Percentiles rank a stretch among this genome's conserved stretches.
phyloP scores from a whole-genome alignment of 2,113 vertebrate species.

The Brachyhypopomus occidentalis region DNA sequence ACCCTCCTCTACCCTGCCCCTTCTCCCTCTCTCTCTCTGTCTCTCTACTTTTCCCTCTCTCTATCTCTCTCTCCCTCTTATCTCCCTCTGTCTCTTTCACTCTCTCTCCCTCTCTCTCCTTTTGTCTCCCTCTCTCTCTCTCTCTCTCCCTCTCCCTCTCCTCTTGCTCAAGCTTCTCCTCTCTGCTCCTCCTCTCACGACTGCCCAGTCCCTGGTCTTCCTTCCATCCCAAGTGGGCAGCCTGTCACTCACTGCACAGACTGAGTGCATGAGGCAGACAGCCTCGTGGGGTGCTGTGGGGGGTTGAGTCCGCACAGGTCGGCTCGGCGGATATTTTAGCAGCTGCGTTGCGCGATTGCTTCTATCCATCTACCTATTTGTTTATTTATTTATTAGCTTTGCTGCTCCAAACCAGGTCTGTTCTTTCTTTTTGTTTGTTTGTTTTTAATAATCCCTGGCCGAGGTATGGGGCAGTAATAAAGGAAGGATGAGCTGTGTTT shows the following conservation, averaged over 20 bases:
- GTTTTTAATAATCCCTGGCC: neutral
- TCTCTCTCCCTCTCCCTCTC: too few relatives aligned
- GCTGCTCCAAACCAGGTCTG: neutral
- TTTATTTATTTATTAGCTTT: neutral
- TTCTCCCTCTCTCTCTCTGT: conserved; percentile 22
- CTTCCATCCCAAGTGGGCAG: too few relatives aligned
- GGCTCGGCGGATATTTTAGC: too few relatives aligned
- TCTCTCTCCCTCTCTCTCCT: too few relatives aligned
- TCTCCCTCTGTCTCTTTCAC: conserved; percentile 6
- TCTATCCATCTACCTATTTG: too few relatives aligned
- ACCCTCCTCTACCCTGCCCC: conserved; percentile 37
- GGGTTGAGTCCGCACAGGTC: neutral
- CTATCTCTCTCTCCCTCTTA: conserved; percentile 14
- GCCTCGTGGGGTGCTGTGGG: neutral
- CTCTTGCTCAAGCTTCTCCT: too few relatives aligned
- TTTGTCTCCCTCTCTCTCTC: too few relatives aligned
- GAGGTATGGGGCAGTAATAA: neutral
- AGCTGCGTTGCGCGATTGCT: too few relatives aligned
- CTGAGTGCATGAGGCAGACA: too few relatives aligned
- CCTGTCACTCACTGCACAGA: too few relatives aligned
- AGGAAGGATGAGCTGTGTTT: conserved; percentile 10
- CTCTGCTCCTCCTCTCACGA: too few relatives aligned
- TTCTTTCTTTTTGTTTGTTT: neutral
- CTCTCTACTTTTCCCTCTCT: neutral
- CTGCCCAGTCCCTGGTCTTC: too few relatives aligned